Conservation (phyloP, 2,888 invertebrate genomes). For the Meteorus colon region DNA sequence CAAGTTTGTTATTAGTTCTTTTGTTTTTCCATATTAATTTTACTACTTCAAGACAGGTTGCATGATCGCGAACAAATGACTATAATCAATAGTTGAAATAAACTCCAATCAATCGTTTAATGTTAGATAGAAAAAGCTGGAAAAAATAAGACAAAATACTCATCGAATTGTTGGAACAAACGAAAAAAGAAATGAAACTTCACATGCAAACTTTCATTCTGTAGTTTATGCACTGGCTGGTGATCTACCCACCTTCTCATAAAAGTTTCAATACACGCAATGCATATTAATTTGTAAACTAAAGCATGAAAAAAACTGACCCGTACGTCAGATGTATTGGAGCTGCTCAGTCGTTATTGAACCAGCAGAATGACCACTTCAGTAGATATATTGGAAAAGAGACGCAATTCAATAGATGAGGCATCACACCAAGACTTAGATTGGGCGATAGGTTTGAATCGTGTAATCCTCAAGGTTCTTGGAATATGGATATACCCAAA, state of each 20-base stretch:
- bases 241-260: not conserved
- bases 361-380: not conserved
- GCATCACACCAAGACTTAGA: not conserved
- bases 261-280: not conserved
- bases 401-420: no score
- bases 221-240: not conserved
- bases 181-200: not conserved
- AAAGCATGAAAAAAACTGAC: not conserved
- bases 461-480: not conserved
- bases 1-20: not conserved
- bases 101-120: no score
- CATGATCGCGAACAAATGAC: not conserved
- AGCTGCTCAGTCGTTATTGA: conserved; percentile 6
- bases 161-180: not conserved
- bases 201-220: not conserved
- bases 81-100: not conserved
- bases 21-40: not conserved
- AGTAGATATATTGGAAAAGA: not conserved
- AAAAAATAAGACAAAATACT: not conserved
- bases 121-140: not conserved
- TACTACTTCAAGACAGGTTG: not conserved
- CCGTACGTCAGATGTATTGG: not conserved
- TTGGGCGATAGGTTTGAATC: conserved; percentile 23
- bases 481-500: conserved; percentile 23
- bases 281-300: not conserved